Evolutionary conservation across 1,140 invertebrate species (phyloP).

Genomic region (Heliconius melpomene): DNA sequence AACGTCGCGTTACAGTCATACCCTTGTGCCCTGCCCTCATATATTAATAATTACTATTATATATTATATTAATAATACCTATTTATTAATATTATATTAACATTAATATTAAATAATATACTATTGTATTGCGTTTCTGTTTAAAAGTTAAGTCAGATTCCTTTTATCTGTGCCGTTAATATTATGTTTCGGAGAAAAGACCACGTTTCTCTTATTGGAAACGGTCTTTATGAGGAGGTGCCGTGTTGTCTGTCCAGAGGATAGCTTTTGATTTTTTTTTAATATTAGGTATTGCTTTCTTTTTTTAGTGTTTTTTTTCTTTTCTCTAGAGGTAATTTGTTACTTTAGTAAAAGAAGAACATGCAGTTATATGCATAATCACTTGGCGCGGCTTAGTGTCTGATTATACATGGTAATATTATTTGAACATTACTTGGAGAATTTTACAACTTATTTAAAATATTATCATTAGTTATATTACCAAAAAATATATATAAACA

Average conservation of each 20-base stretch:
- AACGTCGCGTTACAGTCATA: too few relatives aligned
- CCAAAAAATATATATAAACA: too few relatives aligned
- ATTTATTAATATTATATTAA: too few relatives aligned
- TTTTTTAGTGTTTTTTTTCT: not conserved
- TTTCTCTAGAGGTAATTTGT: not conserved
- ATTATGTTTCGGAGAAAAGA: conserved; percentile 29
- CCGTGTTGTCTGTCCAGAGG: conserved; percentile 30
- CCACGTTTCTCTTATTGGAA: conserved; percentile 26
- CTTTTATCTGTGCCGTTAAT: not conserved
- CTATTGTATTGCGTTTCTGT: not conserved
- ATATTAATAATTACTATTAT: too few relatives aligned
- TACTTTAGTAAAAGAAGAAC: not conserved
- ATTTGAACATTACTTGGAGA: too few relatives aligned
- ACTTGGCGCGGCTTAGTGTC: too few relatives aligned
- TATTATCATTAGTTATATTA: too few relatives aligned
- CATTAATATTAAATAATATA: not conserved
- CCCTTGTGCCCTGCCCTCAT: too few relatives aligned
- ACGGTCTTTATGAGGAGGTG: conserved; percentile 25
- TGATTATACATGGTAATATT: too few relatives aligned
- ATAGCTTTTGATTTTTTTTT: not conserved
- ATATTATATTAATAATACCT: too few relatives aligned
- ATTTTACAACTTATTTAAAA: too few relatives aligned
- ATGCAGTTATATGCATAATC: not conserved
- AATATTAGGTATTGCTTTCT: not conserved
- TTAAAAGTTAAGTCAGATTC: not conserved